These are phyloP conservation scores for Escarpia spicata DNA, from an alignment of 2,888 invertebrate species.

Conservation along the genomic window DNA sequence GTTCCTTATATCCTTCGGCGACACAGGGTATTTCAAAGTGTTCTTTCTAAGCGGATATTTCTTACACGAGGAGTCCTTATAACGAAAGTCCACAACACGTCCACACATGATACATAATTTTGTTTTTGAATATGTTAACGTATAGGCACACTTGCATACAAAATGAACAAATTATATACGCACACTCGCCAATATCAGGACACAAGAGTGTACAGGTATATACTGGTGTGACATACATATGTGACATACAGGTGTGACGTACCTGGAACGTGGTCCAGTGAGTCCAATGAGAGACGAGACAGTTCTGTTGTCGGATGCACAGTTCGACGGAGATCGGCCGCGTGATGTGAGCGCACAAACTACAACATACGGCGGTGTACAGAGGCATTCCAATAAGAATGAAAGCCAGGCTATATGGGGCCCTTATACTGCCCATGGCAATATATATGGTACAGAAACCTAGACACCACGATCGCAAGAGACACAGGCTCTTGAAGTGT, in stretches of 20 bases:
- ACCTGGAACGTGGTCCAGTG: constrained; percentile 37
- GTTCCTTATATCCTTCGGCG: too few species aligned
- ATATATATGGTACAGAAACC: too few species aligned
- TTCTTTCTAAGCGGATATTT: too few species aligned
- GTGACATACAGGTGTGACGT: background rate
- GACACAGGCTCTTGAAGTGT: too few species aligned
- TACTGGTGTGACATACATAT: background rate
- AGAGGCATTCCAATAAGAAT: too few species aligned
- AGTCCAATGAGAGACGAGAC: constrained; percentile 39
- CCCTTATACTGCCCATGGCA: too few species aligned
- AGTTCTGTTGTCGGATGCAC: constrained; percentile 42
- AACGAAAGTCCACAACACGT: too few species aligned
- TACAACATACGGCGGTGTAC: constrained; percentile 20
- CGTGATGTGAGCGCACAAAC: constrained; percentile 37
- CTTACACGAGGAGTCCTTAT: too few species aligned
- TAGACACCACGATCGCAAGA: too few species aligned
- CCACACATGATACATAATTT: too few species aligned
- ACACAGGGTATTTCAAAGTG: too few species aligned
- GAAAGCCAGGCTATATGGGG: too few species aligned
- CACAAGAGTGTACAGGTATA: background rate
- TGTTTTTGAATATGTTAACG: background rate
- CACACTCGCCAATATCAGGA: background rate
- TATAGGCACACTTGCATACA: background rate
- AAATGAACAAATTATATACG: background rate
- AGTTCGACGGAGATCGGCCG: constrained; percentile 36